Conservation (phyloP, 2,888 invertebrate genomes). For the Gibbula magus region DNA sequence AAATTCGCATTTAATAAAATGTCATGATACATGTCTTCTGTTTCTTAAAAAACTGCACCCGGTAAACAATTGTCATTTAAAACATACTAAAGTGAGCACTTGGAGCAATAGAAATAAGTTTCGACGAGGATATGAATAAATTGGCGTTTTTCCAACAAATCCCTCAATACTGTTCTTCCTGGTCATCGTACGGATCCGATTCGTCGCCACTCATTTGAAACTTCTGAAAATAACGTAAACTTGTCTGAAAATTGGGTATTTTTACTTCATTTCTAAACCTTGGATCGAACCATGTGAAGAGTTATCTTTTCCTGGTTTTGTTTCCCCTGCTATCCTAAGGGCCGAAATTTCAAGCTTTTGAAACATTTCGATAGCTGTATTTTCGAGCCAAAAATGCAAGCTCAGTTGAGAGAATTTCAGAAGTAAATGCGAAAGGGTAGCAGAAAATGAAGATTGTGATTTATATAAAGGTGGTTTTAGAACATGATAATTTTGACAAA, state of each 20-base stretch:
- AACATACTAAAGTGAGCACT: slow-evolving; percentile 21
- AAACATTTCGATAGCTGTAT: no score
- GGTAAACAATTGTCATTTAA: background rate
- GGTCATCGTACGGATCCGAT: slow-evolving; percentile 14
- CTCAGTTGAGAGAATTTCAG: background rate
- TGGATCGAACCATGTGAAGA: background rate
- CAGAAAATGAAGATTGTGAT: no score
- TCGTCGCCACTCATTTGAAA: slow-evolving; percentile 24
- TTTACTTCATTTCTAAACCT: background rate
- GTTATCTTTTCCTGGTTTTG: background rate
- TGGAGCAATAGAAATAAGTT: slow-evolving; percentile 10
- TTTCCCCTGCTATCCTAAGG: background rate
- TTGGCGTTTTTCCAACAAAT: background rate
- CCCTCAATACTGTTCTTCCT: background rate
- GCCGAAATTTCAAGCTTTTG: no score
- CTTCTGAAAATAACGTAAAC: slow-evolving; percentile 21
- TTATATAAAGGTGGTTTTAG: background rate
- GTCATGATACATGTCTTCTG: slow-evolving; percentile 4
- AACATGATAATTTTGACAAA: background rate
- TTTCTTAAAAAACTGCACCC: slow-evolving; percentile 20
- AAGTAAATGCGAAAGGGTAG: no score
- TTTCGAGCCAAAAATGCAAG: background rate
- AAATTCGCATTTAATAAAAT: slow-evolving; percentile 15
- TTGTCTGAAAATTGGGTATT: background rate
- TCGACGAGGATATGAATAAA: background rate